phyloP scores from a whole-genome alignment of 2,888 invertebrate genomes.

The Euplexia lucipara region DNA sequence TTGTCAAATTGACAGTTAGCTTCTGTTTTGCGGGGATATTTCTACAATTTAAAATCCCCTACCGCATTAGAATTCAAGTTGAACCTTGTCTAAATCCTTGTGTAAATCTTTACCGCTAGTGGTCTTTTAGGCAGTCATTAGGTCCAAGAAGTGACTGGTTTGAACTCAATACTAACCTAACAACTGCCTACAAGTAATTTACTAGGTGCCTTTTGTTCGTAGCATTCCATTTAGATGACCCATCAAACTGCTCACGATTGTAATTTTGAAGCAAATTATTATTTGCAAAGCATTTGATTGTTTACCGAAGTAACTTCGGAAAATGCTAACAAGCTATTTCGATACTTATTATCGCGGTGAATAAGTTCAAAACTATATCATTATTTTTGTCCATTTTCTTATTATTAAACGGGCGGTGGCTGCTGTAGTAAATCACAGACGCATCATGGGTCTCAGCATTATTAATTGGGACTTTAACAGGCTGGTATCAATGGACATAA shows the following conservation, averaged over 20 bases:
- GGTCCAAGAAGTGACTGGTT: conserved; percentile 11
- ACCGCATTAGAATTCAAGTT: too few relatives aligned
- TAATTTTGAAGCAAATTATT: conserved; percentile 38
- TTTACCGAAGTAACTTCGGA: conserved; percentile 21
- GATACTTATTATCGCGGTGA: neutral
- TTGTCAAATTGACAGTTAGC: too few relatives aligned
- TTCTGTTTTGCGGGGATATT: too few relatives aligned
- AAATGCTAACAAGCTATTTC: conserved; percentile 6
- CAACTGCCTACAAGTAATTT: neutral
- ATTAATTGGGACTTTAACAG: too few relatives aligned
- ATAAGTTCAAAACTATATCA: neutral
- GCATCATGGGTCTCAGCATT: too few relatives aligned
- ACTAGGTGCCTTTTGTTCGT: neutral
- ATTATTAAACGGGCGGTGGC: too few relatives aligned
- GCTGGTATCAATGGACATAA: too few relatives aligned
- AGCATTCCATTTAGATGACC: conserved; percentile 38
- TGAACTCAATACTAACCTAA: conserved; percentile 6
- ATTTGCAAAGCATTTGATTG: conserved; percentile 34
- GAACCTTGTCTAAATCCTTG: too few relatives aligned
- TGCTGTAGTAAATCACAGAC: too few relatives aligned
- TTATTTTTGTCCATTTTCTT: neutral
- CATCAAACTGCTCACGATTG: conserved; percentile 25
- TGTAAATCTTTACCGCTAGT: too few relatives aligned
- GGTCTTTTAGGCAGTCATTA: neutral
- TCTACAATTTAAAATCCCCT: too few relatives aligned